Conservation (phyloP, 2,113 vertebrate species). For the Eptesicus fuscus region DNA sequence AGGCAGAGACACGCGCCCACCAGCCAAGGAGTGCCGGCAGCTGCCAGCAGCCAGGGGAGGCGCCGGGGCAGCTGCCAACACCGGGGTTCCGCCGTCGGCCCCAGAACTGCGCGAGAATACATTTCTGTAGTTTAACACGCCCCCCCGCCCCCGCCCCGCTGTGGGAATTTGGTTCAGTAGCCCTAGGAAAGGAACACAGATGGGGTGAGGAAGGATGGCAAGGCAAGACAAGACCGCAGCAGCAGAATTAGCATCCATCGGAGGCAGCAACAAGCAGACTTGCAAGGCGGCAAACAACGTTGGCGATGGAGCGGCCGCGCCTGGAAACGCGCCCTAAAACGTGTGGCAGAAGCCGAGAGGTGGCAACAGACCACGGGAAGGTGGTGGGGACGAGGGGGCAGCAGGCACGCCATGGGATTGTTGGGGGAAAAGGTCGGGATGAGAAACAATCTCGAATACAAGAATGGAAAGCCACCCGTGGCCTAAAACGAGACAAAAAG, state of each 20-base stretch:
- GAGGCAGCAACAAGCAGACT: background rate
- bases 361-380: background rate
- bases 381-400: background rate
- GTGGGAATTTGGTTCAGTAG: fast-evolving
- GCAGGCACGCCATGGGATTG: too few relatives aligned
- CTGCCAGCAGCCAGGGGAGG: background rate
- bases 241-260: background rate
- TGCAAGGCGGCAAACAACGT: background rate
- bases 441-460: background rate
- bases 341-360: background rate
- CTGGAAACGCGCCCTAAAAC: background rate
- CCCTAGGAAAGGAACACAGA: too few relatives aligned
- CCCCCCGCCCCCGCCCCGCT: background rate
- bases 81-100: too few relatives aligned
- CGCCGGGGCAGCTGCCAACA: background rate
- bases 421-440: background rate
- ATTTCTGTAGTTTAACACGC: background rate
- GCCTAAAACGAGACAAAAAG: background rate
- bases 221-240: background rate
- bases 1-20: background rate
- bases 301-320: background rate
- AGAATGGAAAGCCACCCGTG: background rate
- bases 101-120: background rate
- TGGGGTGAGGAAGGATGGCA: background rate
- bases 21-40: background rate